These are phyloP conservation scores for Synergus laeviventris DNA, from an alignment of 2,888 invertebrate species.

Conservation along the genomic window DNA sequence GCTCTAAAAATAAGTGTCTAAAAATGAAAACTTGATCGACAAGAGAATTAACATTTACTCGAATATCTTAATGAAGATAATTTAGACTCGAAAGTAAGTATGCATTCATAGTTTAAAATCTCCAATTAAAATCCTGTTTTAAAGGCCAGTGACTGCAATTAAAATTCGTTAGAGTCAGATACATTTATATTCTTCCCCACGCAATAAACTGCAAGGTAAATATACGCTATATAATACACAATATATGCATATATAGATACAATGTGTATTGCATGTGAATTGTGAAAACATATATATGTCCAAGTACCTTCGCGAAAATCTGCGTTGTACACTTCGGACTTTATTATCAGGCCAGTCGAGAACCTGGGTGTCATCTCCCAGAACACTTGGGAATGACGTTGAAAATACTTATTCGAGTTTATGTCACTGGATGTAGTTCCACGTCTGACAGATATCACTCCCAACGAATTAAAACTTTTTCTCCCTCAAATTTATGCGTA, in stretches of 20 bases:
- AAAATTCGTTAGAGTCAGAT: slow-evolving; percentile 31
- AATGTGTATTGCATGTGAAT: slow-evolving; percentile 49
- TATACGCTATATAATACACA: background rate
- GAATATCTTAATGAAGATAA: too few relatives aligned
- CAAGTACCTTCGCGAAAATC: slow-evolving; percentile 45
- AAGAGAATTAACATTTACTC: too few relatives aligned
- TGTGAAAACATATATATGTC: slow-evolving; percentile 41
- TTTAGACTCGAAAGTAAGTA: background rate
- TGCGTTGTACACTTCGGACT: slow-evolving; percentile 65
- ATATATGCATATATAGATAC: background rate
- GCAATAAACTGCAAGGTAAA: slow-evolving; percentile 23
- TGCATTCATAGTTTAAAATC: background rate
- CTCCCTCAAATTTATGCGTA: background rate
- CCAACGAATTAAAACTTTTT: slow-evolving; percentile 21
- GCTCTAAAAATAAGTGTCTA: too few relatives aligned
- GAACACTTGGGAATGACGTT: slow-evolving; percentile 59
- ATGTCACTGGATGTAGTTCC: slow-evolving; percentile 45
- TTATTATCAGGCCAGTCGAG: slow-evolving; percentile 60
- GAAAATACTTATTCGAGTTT: slow-evolving; percentile 49
- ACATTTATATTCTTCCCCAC: slow-evolving; percentile 32
- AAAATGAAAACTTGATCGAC: too few relatives aligned
- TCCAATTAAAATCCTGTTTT: background rate
- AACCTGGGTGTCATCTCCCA: slow-evolving; percentile 46
- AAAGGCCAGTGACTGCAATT: background rate
- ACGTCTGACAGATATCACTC: slow-evolving; percentile 12